Evolutionary conservation across 2,113 vertebrate species (phyloP), one percentile per base, ranked within the genome.

Genomic region (Cepphus grylle): DNA sequence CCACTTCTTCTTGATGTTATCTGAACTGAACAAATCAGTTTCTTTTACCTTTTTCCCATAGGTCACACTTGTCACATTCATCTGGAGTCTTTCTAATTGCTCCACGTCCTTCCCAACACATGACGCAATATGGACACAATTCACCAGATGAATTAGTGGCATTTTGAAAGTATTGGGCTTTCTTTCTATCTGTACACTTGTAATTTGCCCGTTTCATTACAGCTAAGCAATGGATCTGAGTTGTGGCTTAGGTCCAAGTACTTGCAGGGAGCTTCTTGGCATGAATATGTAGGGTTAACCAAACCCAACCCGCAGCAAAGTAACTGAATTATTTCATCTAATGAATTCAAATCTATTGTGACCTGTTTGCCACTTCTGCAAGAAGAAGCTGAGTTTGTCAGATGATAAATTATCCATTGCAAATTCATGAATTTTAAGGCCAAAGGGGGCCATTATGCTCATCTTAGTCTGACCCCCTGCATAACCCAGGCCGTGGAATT

Each of bases 261-360:
- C 50, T 82, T n/a, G 43, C 62, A 92, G 42, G 49, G 58, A 95
- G 53, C 77, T 84, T 70, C 61, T 94, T 95, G 94, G 86, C 83
- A 69, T 56, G 47, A 82, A 22, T 38, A 4, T 4, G 55, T 34
- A 74, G 89, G 76, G 82, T 94, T 96, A 96, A 97, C 84, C 93
- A 95, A 95, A 80, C 82, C 65, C 76, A 95, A 66, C 50, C 89
- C 91, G 70, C 89, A 83, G 89, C 74, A 52, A 66, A 91, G 62
- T 30, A 53, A 90, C 50, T 47, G 59, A 88, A 93, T 92, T 66
- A 70, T 87, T 94, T 82, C 62, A 40, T 92, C 74, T 80, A 63
- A 96, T 32, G 78, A 96, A 94, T 91, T 90, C 71, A 88, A 90
- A 90, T 77, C 87, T 92, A 52, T 90, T 36, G 90, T 63, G 94